Base-by-base conservation (phyloP, 2,113 vertebrate species). In the cat (Felis catus) region DNA sequence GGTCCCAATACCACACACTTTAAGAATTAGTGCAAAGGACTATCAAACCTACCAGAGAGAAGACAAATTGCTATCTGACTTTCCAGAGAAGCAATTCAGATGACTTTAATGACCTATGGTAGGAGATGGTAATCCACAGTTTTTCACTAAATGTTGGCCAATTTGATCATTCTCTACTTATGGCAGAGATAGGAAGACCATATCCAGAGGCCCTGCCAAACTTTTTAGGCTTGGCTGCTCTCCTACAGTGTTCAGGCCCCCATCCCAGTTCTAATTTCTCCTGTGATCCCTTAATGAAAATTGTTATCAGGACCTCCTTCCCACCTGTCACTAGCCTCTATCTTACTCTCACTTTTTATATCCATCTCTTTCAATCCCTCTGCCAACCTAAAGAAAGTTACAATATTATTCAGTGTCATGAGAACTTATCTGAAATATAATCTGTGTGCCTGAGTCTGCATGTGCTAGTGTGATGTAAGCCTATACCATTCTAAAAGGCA, bases 391-490 rank as follows among this genome's bases (percentile, higher is more conserved):
- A 65, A 65, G 51, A 78, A 89, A 81, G 36, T 87, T 63, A 51
- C 2, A 80, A 48, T 87, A 65, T n/a, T 76, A 36, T 33, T 74
- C 25, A 83, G 74, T 29, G 21, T 61, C 27, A 73, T 31, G 7
- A 71, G 14, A 91, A 93, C 86, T 81, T 84, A 90, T 81, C 84
- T 84, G 9, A 51, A 90, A 74, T 65, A 71, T 92, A 95, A 45
- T 58, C 13, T 33, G 7, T 21, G 19, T 31, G 3, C 53, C 14
- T 74, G 5, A 85, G 23, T 80, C 84, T 79, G 0, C n/a, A 41
- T 58, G 5, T 55, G 9, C 53, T 29, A 55, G 19, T 68, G 3
- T 93, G 74, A 82, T 53, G 13, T 36, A 71, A 93, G 12, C 27
- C 65, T 76, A 73, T 70, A 74, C 74, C 66, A 94, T 39, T 94